phyloP scores from a whole-genome alignment of 2,113 vertebrate species.

The Raja brachyura region DNA sequence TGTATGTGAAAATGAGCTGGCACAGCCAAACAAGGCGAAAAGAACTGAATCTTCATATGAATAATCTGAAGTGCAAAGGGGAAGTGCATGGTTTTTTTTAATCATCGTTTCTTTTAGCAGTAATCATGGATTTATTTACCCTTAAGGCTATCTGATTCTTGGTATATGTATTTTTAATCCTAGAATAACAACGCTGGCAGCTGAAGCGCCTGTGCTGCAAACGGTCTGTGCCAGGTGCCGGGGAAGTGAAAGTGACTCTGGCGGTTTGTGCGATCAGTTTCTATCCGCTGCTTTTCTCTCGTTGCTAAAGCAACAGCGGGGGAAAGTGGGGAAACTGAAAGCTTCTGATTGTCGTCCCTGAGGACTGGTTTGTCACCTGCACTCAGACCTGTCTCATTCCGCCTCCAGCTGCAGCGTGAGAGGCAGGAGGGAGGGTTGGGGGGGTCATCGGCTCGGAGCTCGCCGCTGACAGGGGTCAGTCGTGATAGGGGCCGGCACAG shows the following conservation, averaged over 20 bases:
- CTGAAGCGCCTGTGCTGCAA: constrained; percentile 1
- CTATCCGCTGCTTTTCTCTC: neutral
- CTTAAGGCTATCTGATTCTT: constrained; percentile 6
- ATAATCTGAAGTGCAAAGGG: neutral
- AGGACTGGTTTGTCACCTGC: constrained; percentile 13
- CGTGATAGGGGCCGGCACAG: neutral
- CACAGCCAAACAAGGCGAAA: neutral
- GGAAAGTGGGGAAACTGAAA: neutral
- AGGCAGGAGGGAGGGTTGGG: neutral
- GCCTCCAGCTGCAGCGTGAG: neutral
- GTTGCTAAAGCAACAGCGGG: neutral
- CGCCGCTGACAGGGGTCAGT: constrained; percentile 21
- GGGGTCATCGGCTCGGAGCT: neutral
- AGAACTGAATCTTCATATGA: neutral
- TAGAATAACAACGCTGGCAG: neutral
- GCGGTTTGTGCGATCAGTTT: neutral
- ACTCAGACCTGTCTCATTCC: neutral
- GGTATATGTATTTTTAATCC: constrained; percentile 27
- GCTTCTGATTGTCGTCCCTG: constrained; percentile 10
- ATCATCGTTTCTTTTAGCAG: neutral
- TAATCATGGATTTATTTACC: neutral
- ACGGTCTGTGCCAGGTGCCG: constrained; percentile 19
- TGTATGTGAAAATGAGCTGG: no score
- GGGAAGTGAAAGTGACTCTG: constrained; percentile 25
- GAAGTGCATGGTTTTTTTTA: neutral